Evolutionary conservation across 1,140 invertebrate genomes (phyloP), one percentile per base, ranked within the genome.

Genomic region (Dermatophagoides farinae): DNA sequence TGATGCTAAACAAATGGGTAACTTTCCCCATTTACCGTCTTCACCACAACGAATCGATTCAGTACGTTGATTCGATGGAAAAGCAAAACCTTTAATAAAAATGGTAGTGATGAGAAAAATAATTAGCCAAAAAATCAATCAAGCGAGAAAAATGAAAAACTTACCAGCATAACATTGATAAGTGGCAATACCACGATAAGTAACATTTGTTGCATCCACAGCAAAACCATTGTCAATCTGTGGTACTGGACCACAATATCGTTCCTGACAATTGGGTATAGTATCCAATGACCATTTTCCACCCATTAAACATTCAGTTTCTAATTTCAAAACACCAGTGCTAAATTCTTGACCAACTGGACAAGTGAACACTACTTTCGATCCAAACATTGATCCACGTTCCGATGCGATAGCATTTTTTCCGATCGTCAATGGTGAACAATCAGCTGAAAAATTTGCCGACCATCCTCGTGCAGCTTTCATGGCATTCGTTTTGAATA

Each of bases 151-250:
- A 9, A 9, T 51, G 8, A 20, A 20, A 10, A 37, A 54, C 14
- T 38, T 54, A 54, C 91, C 91, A 43, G 90, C 88, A 68, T 96
- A 95, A 71, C 91, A 96, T 68, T 92, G 87, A 71, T 95, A 97
- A 64, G 86, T 91, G 23, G 89, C 90, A 64, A 88, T 76, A 14
- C 90, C 91, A 62, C 80, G 79, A 67, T 88, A 96, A 0, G 90
- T 95, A 4, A 96, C 90, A 71, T 95, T 96, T 0, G 86, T 85
- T 1, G 90, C 89, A 51, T 84, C 86, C 69, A 92, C 90, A 0
- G 90, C 93, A 70, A 93, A 95, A 50, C 91, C 91, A 70, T 95
- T 97, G 67, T 92, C 87, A 61, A 96, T 96, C 77, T 95, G 90
- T 60, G 91, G 91, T 25, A 96, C 90, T 39, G 90, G 88, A 57